Percentiles rank a stretch among this genome's conserved stretches.
phyloP scores from a whole-genome alignment of 2,113 vertebrate species.

The Onychorhynchus coronatus region DNA sequence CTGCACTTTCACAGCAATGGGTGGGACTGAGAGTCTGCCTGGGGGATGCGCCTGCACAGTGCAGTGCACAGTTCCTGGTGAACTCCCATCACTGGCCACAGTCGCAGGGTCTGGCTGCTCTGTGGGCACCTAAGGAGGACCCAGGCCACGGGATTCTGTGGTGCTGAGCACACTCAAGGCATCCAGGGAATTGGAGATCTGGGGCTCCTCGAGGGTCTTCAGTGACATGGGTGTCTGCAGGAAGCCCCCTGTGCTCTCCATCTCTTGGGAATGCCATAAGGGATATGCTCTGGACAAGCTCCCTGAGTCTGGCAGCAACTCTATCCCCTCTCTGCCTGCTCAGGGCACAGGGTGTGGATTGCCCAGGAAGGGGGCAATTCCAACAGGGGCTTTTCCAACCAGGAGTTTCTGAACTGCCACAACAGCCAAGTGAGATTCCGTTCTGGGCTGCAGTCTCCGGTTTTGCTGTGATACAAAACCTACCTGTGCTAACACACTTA shows the following conservation, averaged over 20 bases:
- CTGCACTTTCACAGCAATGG: accelerated
- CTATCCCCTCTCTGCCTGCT: background rate
- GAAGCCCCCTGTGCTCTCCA: accelerated
- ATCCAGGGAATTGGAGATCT: background rate
- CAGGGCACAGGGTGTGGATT: background rate
- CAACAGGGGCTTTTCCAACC: background rate
- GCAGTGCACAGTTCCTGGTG: accelerated
- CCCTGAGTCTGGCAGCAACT: accelerated
- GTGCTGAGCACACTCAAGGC: background rate
- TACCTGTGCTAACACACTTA: background rate
- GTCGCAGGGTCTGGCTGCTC: accelerated
- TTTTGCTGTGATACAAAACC: background rate
- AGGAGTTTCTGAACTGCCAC: background rate
- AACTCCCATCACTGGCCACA: background rate
- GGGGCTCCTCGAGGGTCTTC: background rate
- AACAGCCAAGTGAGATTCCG: background rate
- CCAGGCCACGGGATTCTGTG: accelerated
- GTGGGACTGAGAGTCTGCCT: background rate
- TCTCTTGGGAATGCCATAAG: background rate
- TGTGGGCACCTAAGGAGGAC: background rate
- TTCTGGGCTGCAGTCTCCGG: background rate
- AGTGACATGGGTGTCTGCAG: accelerated
- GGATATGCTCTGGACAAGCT: background rate
- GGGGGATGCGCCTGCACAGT: accelerated
- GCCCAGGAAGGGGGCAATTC: accelerated